phyloP scores from a whole-genome alignment of 2,888 invertebrate genomes.

The Apotomis capreana region DNA sequence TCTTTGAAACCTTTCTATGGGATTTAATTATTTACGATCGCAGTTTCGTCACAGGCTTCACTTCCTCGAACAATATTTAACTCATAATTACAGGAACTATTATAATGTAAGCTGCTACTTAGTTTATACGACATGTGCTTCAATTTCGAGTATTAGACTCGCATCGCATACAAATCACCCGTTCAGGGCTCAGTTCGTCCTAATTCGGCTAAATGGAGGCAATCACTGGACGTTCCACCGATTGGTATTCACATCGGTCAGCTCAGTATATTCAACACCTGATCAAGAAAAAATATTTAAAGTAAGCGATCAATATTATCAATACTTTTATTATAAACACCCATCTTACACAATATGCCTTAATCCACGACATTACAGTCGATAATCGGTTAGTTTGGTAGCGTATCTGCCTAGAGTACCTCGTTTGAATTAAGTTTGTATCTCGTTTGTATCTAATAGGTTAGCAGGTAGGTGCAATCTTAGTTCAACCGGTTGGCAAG shows the following conservation, averaged over 20 bases:
- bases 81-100: constrained; percentile 33
- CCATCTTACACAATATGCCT: neutral
- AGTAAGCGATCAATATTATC: constrained; percentile 54
- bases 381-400: neutral
- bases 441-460: no score
- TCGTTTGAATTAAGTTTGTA: no score
- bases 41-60: neutral
- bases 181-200: constrained; percentile 33
- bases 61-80: constrained; percentile 24
- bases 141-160: constrained; percentile 34
- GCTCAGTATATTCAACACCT: constrained; percentile 49
- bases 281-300: constrained; percentile 57
- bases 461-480: no score
- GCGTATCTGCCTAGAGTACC: constrained; percentile 5
- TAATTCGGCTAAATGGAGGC: constrained; percentile 38
- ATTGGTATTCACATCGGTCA: constrained; percentile 58
- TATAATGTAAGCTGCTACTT: constrained; percentile 39
- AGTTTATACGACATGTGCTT: constrained; percentile 36
- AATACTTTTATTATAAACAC: constrained; percentile 44
- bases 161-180: constrained; percentile 34
- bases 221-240: constrained; percentile 26
- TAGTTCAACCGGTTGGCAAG: constrained; percentile 1
- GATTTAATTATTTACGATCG: neutral
- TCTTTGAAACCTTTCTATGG: no score
- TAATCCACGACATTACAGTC: constrained; percentile 10